Evolutionary conservation across 2,113 vertebrate genomes (phyloP), one percentile per base, ranked within the genome.

Genomic region (Callipepla californica): DNA sequence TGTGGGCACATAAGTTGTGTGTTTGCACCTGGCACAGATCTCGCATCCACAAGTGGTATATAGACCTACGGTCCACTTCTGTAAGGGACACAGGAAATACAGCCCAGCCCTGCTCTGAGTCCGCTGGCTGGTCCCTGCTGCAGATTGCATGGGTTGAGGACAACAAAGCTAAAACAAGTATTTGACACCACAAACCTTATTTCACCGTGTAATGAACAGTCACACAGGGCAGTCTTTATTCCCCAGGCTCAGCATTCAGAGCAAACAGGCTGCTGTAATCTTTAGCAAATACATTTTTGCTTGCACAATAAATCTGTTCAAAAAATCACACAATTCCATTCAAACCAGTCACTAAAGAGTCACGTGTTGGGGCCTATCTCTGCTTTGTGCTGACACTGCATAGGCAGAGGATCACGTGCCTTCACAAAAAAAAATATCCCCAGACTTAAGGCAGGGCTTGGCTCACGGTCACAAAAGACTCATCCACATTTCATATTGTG

Each of bases 241-340:
- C 63, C 55, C 59, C 42, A 79, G 87, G 80, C 85, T 87, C 77
- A 88, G 83, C 66, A 83, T 91, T 80, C 84, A 78, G 65, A 85
- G 62, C 73, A 94, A 90, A 93, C 92, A 93, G 6, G 0, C 13
- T 48, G 81, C 79, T 62, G 19, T 88, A 89, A 87, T 92, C 95
- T 90, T 95, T 50, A 93, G 90, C 90, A 96, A 95, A 96, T 84
- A 90, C 70, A 74, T 81, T 96, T 94, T 86, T 94, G 67, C 83
- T 86, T 94, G 88, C 92, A 92, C 77, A 90, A 87, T 91, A 96
- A 95, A 87, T 88, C 89, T 93, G 80, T 93, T 95, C 86, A 86
- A 90, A 53, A 95, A 95, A 85, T 89, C 73, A 84, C 89, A 80
- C 44, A 79, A 91, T 83, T 95, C 93, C 87, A 84, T 92, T 94